These are phyloP conservation scores for Phortica magna DNA, from an alignment of 2,888 invertebrate species.

Conservation along the genomic window DNA sequence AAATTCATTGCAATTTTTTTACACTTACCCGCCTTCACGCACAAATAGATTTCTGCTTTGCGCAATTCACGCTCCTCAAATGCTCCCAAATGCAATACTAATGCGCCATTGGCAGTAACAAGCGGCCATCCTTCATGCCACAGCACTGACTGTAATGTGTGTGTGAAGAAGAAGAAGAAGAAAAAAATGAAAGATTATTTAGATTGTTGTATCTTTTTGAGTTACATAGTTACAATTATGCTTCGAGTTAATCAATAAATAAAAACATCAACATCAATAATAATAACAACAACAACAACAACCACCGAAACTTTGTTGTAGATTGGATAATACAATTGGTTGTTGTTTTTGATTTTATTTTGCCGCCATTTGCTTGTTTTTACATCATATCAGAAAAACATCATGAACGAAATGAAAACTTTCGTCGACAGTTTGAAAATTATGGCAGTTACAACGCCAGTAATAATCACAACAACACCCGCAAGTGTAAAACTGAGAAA, in stretches of 20 bases:
- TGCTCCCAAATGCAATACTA: slow-evolving; percentile 83
- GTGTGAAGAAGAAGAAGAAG: background rate
- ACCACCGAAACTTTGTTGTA: slow-evolving; percentile 15
- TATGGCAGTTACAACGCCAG: slow-evolving; percentile 27
- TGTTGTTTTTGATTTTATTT: background rate
- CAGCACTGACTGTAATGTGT: slow-evolving; percentile 79
- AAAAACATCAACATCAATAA: slow-evolving; percentile 11
- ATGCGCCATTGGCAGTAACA: slow-evolving; percentile 81
- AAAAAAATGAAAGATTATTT: background rate
- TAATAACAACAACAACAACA: background rate
- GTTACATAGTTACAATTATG: too few relatives aligned
- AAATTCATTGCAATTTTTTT: background rate
- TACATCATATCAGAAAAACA: slow-evolving; percentile 43
- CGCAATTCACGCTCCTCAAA: slow-evolving; percentile 82
- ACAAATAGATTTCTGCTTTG: slow-evolving; percentile 83
- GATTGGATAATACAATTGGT: slow-evolving; percentile 60
- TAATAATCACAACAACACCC: slow-evolving; percentile 63
- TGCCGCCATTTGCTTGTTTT: slow-evolving; percentile 19
- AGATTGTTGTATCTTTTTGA: too few relatives aligned
- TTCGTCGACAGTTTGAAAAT: slow-evolving; percentile 44
- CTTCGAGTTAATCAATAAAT: slow-evolving; percentile 17
- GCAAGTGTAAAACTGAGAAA: slow-evolving; percentile 70
- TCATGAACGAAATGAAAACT: slow-evolving; percentile 38
- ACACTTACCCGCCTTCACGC: slow-evolving; percentile 76
- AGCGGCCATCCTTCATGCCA: slow-evolving; percentile 84